A percentile compares a stretch with the other conserved stretches of the same genome.
Evolutionary conservation across 2,113 vertebrate genomes (phyloP).

Genomic region (Sapajus apella): DNA sequence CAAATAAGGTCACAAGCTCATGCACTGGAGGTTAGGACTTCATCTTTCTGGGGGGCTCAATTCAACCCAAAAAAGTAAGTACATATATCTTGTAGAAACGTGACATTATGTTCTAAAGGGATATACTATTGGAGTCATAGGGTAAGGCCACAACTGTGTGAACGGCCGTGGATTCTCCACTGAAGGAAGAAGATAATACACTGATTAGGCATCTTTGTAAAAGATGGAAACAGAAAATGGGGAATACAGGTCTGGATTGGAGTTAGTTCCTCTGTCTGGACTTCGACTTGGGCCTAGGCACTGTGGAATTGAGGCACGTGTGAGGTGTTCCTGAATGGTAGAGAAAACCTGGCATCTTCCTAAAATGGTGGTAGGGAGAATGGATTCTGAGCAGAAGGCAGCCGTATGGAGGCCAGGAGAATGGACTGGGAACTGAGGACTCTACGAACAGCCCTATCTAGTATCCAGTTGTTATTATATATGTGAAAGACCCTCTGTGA

Average conservation of each 20-base stretch:
- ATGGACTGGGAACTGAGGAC: not conserved
- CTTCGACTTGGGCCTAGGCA: not conserved
- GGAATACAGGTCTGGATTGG: not conserved
- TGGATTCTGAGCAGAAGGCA: not conserved
- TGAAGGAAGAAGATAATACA: not conserved
- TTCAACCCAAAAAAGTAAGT: not conserved
- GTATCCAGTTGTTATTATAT: not conserved
- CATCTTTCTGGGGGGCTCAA: not conserved
- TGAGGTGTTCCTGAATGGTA: not conserved
- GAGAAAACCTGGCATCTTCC: not conserved
- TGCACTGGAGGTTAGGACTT: not conserved
- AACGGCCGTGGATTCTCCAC: not conserved
- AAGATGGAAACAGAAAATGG: not conserved
- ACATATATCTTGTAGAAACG: not conserved
- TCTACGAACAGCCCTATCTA: not conserved
- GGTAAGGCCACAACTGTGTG: not conserved
- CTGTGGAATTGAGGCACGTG: not conserved
- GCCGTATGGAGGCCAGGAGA: not conserved
- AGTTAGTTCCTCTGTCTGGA: not conserved
- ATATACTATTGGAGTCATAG: not conserved
- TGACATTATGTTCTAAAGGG: not conserved
- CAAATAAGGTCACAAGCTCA: not conserved
- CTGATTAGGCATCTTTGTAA: not conserved
- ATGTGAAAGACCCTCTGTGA: not conserved
- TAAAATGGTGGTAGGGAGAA: not conserved